Evolutionary conservation across 1,140 invertebrate species (phyloP), one percentile per base, ranked within the genome.

Genomic region (Drosophila lacteicornis): DNA sequence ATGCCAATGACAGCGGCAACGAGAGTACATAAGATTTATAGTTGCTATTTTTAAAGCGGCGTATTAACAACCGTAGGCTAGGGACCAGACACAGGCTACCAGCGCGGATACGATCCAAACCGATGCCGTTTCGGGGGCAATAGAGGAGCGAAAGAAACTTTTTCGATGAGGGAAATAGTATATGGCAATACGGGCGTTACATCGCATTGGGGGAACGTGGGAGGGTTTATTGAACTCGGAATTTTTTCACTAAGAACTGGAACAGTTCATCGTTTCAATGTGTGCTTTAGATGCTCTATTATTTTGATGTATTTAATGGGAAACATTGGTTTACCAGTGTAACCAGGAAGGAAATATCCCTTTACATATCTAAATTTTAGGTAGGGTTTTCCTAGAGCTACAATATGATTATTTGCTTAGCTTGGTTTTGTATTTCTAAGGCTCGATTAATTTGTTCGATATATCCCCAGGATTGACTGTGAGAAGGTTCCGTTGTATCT

Each of bases 1-100:
- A 63, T 68, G 60, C 49, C 59, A 77, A 80, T 79, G 61, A 68
- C 40, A 61, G 58, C 60, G 56, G 53, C 79, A 66, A 68, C 60
- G 78, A 80, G 70, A 79, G 67, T 78, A 73, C 58, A 67, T 63
- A 79, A 90, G 84, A 88, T 88, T 88, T 88, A 90, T 90, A 83
- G 84, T 90, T 73, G 85, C 84, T 88, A 88, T 88, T 88, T 88
- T 88, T 90, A 88, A 88, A 84, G 80, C 81, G 80, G 62, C 68
- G 77, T 88, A 75, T 84, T 84, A 88, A 87, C 77, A 88, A 81
- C 66, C 77, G 84, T 87, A 87, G 70, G 36, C 70, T 38, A 73
- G 84, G 73, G 80, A 80, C 78, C 79, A 61, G 19, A 51, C 68
- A 53, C 58, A 71, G 51, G 9, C 56, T 62, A 45, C 57, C 70